Evolutionary conservation across 2,888 invertebrate genomes (phyloP).

Genomic region (Calameuta pallipes): DNA sequence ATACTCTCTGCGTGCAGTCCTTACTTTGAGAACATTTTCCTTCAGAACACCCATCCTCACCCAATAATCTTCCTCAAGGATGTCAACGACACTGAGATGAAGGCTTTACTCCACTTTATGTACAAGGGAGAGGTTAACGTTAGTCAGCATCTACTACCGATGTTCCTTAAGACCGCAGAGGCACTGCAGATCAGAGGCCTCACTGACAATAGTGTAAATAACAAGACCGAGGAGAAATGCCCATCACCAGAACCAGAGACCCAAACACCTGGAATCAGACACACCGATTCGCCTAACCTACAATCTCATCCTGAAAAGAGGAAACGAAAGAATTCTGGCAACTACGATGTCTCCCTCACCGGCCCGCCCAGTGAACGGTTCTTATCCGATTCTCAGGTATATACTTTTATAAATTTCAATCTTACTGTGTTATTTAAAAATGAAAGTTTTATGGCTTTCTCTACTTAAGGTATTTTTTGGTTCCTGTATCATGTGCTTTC

Average conservation of each 20-base stretch:
- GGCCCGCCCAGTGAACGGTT: slow-evolving; percentile 75
- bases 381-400: slow-evolving; percentile 77
- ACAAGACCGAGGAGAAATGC: slow-evolving; percentile 57
- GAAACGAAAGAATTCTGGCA: slow-evolving; percentile 76
- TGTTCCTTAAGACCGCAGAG: slow-evolving; percentile 92
- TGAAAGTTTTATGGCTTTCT: too few relatives aligned
- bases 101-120: slow-evolving; percentile 91
- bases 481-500: slow-evolving; percentile 11
- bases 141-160: slow-evolving; percentile 89
- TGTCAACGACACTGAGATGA: slow-evolving; percentile 90
- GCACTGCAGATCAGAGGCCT: slow-evolving; percentile 90
- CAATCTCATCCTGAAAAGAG: slow-evolving; percentile 68
- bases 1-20: slow-evolving; percentile 94
- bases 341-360: slow-evolving; percentile 75
- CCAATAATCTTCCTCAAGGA: slow-evolving; percentile 94
- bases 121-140: slow-evolving; percentile 94
- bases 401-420: slow-evolving; percentile 25
- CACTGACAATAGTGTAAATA: slow-evolving; percentile 83
- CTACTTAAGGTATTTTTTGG: slow-evolving; percentile 7
- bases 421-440: too few relatives aligned
- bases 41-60: slow-evolving; percentile 89
- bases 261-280: slow-evolving; percentile 49
- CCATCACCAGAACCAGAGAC: slow-evolving; percentile 60
- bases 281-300: slow-evolving; percentile 56
- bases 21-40: slow-evolving; percentile 92